Evolutionary conservation across 1,140 invertebrate genomes (phyloP).

Genomic region (Pentalonia nigronervosa): DNA sequence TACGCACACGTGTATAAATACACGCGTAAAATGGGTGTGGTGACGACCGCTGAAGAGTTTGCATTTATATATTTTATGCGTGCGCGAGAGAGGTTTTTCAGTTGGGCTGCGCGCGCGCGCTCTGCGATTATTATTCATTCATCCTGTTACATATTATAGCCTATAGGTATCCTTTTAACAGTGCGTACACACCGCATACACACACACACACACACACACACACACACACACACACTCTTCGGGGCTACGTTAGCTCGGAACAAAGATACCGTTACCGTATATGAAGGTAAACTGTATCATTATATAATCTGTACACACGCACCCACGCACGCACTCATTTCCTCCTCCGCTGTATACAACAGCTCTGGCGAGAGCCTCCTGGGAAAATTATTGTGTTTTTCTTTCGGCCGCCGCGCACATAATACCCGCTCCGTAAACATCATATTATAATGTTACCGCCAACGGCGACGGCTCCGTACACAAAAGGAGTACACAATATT

Average conservation of each 20-base stretch:
- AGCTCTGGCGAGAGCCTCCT: neutral
- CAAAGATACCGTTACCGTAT: neutral
- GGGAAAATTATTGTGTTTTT: conserved; percentile 1
- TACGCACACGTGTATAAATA: neutral
- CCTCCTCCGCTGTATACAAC: neutral
- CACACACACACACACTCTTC: neutral
- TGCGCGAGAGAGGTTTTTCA: neutral
- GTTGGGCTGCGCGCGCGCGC: neutral
- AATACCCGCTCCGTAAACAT: neutral
- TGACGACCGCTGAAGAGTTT: neutral
- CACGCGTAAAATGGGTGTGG: neutral
- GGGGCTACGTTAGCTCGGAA: neutral
- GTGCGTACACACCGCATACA: no score
- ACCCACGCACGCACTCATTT: neutral
- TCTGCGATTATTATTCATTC: neutral
- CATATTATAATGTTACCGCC: no score
- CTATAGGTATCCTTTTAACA: neutral
- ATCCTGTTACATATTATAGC: neutral
- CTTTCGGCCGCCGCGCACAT: neutral
- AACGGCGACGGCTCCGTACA: neutral
- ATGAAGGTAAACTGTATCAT: neutral
- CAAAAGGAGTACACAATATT: neutral
- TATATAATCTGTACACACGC: neutral
- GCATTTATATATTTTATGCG: neutral
- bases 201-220: no score